Conservation (phyloP, 2,797 vertebrate genomes). For the Typhlichthys eigenmanni region DNA sequence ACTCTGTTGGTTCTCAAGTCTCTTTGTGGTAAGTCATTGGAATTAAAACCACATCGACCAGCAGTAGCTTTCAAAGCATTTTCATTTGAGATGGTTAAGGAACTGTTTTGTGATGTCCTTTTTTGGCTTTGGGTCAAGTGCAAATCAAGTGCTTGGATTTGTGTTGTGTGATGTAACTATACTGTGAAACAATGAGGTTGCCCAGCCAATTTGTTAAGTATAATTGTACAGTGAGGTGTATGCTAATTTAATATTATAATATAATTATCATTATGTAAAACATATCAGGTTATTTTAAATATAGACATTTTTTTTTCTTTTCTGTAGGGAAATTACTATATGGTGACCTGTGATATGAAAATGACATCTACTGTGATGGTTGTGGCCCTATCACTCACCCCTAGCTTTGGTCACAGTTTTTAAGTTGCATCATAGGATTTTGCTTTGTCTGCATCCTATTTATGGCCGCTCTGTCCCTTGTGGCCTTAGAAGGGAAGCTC, state of each 20-base stretch:
- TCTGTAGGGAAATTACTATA: no score
- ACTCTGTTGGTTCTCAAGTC: slow-evolving; percentile 16
- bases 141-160: slow-evolving; percentile 31
- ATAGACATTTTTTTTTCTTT: no score
- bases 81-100: slow-evolving; percentile 6
- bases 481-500: slow-evolving; percentile 32
- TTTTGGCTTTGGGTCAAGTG: slow-evolving; percentile 38
- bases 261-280: no score
- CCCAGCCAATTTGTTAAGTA: no score
- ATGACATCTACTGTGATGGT: no score
- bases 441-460: slow-evolving; percentile 65
- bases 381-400: no score
- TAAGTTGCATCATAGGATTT: slow-evolving; percentile 48
- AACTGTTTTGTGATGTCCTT: background rate
- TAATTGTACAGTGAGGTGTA: no score
- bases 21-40: slow-evolving; percentile 6
- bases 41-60: slow-evolving; percentile 11
- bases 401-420: slow-evolving; percentile 21
- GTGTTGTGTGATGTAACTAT: background rate
- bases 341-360: no score
- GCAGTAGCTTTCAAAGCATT: background rate
- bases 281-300: no score
- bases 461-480: slow-evolving; percentile 46
- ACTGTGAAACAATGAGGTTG: no score
- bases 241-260: no score